Conservation (phyloP, 2,888 invertebrate species). For the Cephus rjabovi region DNA sequence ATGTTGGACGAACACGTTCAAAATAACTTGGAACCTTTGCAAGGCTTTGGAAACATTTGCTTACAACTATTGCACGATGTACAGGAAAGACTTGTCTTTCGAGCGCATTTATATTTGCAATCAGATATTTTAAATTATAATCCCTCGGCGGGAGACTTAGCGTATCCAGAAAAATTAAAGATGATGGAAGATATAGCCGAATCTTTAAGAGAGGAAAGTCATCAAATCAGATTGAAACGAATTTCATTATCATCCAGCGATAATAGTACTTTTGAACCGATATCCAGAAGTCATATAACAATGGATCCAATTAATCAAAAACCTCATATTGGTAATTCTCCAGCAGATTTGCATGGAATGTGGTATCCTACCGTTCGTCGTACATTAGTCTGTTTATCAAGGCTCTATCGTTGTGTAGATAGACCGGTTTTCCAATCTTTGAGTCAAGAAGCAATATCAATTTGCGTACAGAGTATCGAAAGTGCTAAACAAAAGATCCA, state of each 20-base stretch:
- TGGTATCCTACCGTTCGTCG: conserved; percentile 99
- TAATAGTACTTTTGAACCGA: conserved; percentile 42
- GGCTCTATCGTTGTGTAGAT: conserved; percentile 93
- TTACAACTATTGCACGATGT: conserved; percentile 92
- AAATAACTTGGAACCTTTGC: conserved; percentile 79
- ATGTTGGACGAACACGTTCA: conserved; percentile 92
- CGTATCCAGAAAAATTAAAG: conserved; percentile 96
- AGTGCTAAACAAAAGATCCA: conserved; percentile 85
- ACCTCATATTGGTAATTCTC: conserved; percentile 74
- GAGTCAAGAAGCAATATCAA: conserved; percentile 93
- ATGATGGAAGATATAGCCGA: conserved; percentile 89
- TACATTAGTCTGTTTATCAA: conserved; percentile 93
- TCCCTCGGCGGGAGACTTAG: conserved; percentile 94
- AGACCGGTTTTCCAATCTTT: conserved; percentile 95
- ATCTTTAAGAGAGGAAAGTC: conserved; percentile 57
- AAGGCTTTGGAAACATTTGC: conserved; percentile 82
- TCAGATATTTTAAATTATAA: conserved; percentile 90
- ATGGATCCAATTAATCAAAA: conserved; percentile 57
- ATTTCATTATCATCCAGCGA: conserved; percentile 58
- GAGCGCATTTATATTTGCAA: conserved; percentile 93
- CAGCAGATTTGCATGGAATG: conserved; percentile 98
- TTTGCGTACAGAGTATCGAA: conserved; percentile 92
- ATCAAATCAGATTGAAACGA: conserved; percentile 55
- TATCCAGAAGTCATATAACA: conserved; percentile 45
- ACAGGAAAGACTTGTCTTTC: conserved; percentile 95